phyloP scores from a whole-genome alignment of 92 coral and sea anemone genomes.

The Umimayanthus chanpuru region DNA sequence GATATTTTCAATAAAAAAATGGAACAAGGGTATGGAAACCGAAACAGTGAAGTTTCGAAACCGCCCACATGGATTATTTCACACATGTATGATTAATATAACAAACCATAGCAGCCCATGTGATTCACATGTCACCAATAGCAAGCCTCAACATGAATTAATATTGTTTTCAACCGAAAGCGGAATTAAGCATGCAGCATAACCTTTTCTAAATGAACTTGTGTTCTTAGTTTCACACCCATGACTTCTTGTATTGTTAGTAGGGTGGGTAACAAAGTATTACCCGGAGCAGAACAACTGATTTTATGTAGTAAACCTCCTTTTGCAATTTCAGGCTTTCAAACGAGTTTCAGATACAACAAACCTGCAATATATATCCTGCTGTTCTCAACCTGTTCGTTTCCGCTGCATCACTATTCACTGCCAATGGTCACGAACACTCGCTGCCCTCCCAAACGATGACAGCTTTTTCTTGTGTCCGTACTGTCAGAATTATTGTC shows the following conservation, averaged over 20 bases:
- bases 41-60: background rate
- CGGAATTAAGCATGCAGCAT: background rate
- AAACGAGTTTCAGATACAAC: background rate
- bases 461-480: background rate
- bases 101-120: background rate
- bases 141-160: background rate
- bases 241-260: background rate
- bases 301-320: no score
- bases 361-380: background rate
- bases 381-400: background rate
- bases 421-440: background rate
- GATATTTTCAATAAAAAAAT: background rate
- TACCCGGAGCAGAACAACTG: background rate
- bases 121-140: background rate
- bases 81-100: no score
- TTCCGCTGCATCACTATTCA: background rate
- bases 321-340: no score
- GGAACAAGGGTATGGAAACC: background rate
- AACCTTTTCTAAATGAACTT: background rate
- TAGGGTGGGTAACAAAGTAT: background rate
- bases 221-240: background rate
- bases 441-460: background rate
- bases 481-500: background rate
- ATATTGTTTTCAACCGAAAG: background rate
- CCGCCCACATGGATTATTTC: background rate